Evolutionary conservation across 2,797 vertebrate species (phyloP).

Genomic region (Tapera naevia): DNA sequence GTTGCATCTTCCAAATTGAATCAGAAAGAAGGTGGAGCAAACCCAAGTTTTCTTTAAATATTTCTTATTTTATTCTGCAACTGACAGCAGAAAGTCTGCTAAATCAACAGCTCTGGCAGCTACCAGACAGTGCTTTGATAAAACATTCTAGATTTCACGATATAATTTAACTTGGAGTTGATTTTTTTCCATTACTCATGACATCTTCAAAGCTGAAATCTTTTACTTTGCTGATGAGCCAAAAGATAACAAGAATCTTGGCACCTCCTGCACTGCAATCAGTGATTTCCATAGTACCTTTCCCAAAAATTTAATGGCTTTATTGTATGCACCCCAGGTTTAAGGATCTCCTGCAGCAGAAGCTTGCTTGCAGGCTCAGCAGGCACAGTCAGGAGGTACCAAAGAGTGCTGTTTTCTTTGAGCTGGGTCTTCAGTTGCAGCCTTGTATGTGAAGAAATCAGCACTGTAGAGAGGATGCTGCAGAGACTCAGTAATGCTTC

Average conservation of each 20-base stretch:
- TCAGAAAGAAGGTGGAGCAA: not conserved
- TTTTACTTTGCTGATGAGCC: not conserved
- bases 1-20: not conserved
- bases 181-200: slow-evolving; percentile 10
- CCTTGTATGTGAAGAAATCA: not conserved
- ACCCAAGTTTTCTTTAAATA: slow-evolving; percentile 13
- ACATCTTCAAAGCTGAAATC: not conserved
- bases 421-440: not conserved
- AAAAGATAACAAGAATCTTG: not conserved
- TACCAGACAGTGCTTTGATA: slow-evolving; percentile 1
- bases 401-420: not conserved
- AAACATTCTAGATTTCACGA: slow-evolving; percentile 13
- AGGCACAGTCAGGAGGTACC: not conserved
- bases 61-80: slow-evolving; percentile 9
- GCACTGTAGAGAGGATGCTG: not conserved
- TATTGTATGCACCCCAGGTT: not conserved
- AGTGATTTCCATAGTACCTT: not conserved
- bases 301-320: not conserved
- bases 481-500: not conserved
- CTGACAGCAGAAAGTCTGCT: slow-evolving; percentile 26
- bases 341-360: not conserved
- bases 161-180: slow-evolving; percentile 6
- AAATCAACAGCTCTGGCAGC: slow-evolving; percentile 37
- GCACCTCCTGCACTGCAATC: not conserved
- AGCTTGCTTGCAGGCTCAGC: not conserved